Base-by-base conservation (phyloP, 1,140 invertebrate species). In the Drosophila bocqueti region DNA sequence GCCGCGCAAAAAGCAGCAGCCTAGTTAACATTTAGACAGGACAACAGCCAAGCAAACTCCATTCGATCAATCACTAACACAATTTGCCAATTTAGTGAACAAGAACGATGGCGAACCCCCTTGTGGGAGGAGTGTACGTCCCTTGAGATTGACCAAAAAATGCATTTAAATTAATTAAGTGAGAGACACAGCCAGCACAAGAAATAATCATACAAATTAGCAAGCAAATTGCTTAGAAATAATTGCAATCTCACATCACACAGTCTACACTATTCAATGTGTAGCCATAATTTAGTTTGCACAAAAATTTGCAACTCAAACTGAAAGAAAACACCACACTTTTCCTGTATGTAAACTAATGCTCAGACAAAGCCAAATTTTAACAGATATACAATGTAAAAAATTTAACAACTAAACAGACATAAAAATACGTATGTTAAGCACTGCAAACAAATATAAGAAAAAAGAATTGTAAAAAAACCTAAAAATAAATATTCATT, bases 281-380 rank as follows among this genome's bases (percentile, higher is more conserved):
- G 76, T 69, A 57, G 65, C 34, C 49, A 69, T 72, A 81, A 68
- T 79, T 81, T 81, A 89, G 78, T 77, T 78, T 85, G 67, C 74
- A 81, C 81, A 62, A 46, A 49, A 26, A n/a, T 26, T 49, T 49
- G n/a, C n/a, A 74, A 49, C 42, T 63, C 67, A 63, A 47, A 31
- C 11, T 38, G 34, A 77, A 60, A 21, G 59, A 49, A 49, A 75
- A 61, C 49, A 80, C 57, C 36, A 38, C 47, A 84, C 21, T 40
- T 76, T 76, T 91, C 58, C 73, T 89, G 85, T 89, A 89, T 72
- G 21, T 21, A 90, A 79, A 85, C 52, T 74, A 91, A 82, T 91
- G 86, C 81, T 90, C 85, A 90, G 78, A 91, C 42, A 31, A 90
- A 79, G 82, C 86, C 82, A 90, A 90, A 91, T 91, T 90, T 82